Evolutionary conservation across 2,888 invertebrate genomes (phyloP).

Genomic region (Lycocerus yunnanus): DNA sequence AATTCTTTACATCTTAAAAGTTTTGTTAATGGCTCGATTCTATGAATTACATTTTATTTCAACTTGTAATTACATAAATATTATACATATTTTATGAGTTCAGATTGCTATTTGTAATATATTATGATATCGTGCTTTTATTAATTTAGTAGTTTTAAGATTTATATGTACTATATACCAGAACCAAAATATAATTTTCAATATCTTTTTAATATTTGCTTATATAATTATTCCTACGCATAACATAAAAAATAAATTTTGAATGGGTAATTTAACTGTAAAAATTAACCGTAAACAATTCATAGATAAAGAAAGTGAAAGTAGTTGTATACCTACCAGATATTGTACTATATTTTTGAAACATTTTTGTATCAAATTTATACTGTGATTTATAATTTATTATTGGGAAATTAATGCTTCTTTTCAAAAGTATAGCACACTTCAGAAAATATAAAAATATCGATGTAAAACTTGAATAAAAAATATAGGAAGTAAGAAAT

Average conservation of each 20-base stretch:
- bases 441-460: background rate
- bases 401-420: background rate
- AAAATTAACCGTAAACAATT: background rate
- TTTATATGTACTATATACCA: too few relatives aligned
- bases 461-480: background rate
- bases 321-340: background rate
- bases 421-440: background rate
- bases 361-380: background rate
- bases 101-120: too few relatives aligned
- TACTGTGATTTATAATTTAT: background rate
- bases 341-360: too few relatives aligned
- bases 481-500: background rate
- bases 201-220: too few relatives aligned
- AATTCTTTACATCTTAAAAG: too few relatives aligned
- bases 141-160: too few relatives aligned
- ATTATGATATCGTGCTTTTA: too few relatives aligned
- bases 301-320: background rate
- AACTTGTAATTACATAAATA: too few relatives aligned
- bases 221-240: background rate
- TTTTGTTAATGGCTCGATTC: too few relatives aligned
- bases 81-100: too few relatives aligned
- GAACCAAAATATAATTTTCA: too few relatives aligned
- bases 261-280: background rate
- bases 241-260: background rate
- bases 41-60: too few relatives aligned